Evolutionary conservation across 2,888 invertebrate genomes (phyloP).

Genomic region (Calameuta idolon): DNA sequence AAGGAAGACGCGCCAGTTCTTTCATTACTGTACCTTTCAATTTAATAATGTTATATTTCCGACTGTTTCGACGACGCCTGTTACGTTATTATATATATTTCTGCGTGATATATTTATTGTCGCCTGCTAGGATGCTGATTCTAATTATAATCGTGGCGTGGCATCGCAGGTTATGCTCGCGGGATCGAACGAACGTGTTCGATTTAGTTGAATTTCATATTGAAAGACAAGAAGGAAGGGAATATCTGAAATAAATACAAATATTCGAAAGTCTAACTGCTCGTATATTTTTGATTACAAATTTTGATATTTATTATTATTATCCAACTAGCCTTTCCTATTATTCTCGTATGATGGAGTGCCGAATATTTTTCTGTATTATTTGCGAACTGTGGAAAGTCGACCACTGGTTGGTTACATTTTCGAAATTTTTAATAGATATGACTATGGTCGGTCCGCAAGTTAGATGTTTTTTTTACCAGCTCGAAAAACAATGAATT

Average conservation of each 20-base stretch:
- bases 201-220: background rate
- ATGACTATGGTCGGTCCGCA: too few relatives aligned
- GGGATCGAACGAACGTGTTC: background rate
- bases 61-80: background rate
- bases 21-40: background rate
- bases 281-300: background rate
- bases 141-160: background rate
- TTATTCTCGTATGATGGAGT: background rate
- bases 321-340: background rate
- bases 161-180: background rate
- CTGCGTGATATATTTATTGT: background rate
- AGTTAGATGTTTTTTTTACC: too few relatives aligned
- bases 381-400: background rate
- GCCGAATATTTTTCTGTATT: background rate
- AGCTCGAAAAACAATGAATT: too few relatives aligned
- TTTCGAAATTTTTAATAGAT: too few relatives aligned
- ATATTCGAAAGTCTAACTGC: background rate
- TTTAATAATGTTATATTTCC: background rate
- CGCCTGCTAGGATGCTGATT: background rate
- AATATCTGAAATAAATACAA: background rate
- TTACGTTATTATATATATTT: background rate
- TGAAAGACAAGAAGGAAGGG: background rate
- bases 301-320: background rate
- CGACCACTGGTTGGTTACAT: too few relatives aligned
- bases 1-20: background rate